Evolutionary conservation across 2,113 vertebrate species (phyloP).

Genomic region (Corynorhinus townsendii): DNA sequence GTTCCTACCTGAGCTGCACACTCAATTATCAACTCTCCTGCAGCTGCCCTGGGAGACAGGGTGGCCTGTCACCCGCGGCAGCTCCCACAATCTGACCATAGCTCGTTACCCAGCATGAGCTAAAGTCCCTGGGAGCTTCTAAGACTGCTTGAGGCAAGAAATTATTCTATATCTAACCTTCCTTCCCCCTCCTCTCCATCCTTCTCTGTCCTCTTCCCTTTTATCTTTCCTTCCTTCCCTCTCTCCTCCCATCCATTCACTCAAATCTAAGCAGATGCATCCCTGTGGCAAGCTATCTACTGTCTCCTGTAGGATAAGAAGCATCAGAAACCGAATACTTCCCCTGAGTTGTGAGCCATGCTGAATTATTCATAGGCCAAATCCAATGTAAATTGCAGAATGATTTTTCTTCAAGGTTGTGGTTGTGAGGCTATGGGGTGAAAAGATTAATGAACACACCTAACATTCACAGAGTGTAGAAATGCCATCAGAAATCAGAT

Average conservation of each 20-base stretch:
- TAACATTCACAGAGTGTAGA: not conserved
- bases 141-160: not conserved
- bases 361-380: constrained; percentile 69
- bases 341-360: not conserved
- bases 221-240: not conserved
- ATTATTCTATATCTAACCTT: not conserved
- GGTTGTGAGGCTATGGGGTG: not conserved
- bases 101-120: not conserved
- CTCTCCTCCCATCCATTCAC: not conserved
- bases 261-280: constrained; percentile 46
- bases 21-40: not conserved
- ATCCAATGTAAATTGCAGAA: constrained; percentile 32
- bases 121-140: not conserved
- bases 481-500: not conserved
- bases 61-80: not conserved
- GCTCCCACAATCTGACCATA: not conserved
- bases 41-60: not conserved
- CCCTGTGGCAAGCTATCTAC: constrained; percentile 40
- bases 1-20: not conserved
- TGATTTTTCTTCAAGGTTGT: constrained; percentile 56
- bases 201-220: not conserved
- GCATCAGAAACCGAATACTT: constrained; percentile 68
- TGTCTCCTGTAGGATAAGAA: constrained; percentile 42
- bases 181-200: not conserved
- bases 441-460: not conserved